A percentile compares a stretch with the other conserved stretches of the same genome.
phyloP scores from a whole-genome alignment of 2,797 vertebrate genomes.

The Chrosomus eos region DNA sequence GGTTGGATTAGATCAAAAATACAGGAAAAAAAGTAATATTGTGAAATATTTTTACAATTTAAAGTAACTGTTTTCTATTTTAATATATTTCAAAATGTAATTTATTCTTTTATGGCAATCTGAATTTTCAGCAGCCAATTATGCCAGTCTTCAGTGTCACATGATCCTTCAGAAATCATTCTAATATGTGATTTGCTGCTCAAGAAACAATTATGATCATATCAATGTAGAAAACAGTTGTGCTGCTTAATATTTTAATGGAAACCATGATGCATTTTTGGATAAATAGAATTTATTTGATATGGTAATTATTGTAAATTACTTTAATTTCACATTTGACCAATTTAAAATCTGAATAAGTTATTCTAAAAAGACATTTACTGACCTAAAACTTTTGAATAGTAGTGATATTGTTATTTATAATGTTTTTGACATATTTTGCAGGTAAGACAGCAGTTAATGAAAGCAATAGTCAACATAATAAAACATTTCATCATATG shows the following conservation, averaged over 20 bases:
- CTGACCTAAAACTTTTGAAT: background rate
- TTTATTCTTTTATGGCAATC: background rate
- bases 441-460: background rate
- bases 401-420: no score
- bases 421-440: background rate
- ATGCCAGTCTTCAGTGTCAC: background rate
- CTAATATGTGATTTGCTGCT: background rate
- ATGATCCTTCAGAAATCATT: background rate
- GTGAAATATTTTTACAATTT: no score
- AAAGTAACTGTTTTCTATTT: no score
- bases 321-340: background rate
- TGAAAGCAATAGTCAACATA: background rate
- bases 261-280: background rate
- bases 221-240: no score
- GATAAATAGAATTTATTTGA: background rate
- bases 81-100: no score
- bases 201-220: background rate
- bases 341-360: background rate
- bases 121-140: background rate
- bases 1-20: background rate
- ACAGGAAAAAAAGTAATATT: background rate
- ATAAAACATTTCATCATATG: conserved; percentile 46
- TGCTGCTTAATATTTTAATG: background rate
- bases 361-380: background rate
- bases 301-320: background rate